phyloP scores from a whole-genome alignment of 2,113 vertebrate genomes.

The Lepidothrix coronata region DNA sequence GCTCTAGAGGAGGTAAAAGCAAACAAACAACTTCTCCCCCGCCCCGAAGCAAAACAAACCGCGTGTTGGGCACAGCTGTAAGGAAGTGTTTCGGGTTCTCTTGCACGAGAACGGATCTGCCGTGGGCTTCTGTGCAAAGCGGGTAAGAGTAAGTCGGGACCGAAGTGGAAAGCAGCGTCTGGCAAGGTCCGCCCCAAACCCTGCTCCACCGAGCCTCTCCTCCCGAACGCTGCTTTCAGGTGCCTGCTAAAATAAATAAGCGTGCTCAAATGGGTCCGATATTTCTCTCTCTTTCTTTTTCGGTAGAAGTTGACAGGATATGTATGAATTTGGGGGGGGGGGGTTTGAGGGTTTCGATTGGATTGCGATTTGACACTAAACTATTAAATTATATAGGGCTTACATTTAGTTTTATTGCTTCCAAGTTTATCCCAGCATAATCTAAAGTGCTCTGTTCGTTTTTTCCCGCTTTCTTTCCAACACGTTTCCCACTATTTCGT shows the following conservation, averaged over 20 bases:
- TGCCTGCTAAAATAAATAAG: neutral
- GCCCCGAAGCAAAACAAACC: neutral
- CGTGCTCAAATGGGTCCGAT: neutral
- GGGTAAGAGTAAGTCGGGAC: neutral
- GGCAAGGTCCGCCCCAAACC: neutral
- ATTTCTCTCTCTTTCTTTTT: neutral
- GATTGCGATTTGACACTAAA: slow-evolving; percentile 62
- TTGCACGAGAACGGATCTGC: neutral
- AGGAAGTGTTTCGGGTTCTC: neutral
- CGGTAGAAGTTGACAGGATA: neutral
- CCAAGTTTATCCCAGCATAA: slow-evolving; percentile 57
- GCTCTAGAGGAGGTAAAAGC: slow-evolving; percentile 25
- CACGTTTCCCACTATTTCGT: neutral
- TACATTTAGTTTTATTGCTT: slow-evolving; percentile 68
- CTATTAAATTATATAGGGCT: slow-evolving; percentile 71
- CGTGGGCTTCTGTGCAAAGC: neutral
- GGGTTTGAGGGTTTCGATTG: neutral
- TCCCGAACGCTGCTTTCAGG: neutral
- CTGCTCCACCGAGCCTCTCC: neutral
- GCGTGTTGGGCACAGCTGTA: neutral
- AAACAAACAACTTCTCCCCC: slow-evolving; percentile 16
- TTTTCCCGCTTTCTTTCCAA: neutral
- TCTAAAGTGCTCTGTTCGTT: slow-evolving; percentile 4
- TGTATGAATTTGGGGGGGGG: neutral
- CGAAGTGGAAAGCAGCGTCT: neutral